A percentile compares a stretch with the other conserved stretches of the same genome.
Evolutionary conservation across 2,888 invertebrate genomes (phyloP).

Genomic region (Pandemis heparana): DNA sequence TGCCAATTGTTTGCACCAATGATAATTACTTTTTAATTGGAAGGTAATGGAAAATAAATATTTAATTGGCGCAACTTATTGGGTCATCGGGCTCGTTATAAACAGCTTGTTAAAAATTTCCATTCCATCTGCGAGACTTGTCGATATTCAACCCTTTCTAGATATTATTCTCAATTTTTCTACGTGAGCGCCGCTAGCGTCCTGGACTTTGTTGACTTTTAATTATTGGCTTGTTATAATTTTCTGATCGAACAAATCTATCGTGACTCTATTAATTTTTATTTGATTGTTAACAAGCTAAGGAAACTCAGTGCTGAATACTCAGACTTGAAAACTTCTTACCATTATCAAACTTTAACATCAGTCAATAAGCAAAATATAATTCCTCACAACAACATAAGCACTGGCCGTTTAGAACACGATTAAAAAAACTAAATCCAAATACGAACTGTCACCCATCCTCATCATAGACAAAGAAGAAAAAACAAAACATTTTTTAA

Average conservation of each 20-base stretch:
- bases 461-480: conserved; percentile 59
- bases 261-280: conserved; percentile 33
- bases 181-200: conserved; percentile 58
- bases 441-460: conserved; percentile 51
- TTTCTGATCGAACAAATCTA: conserved; percentile 67
- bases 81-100: conserved; percentile 56
- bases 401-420: conserved; percentile 20
- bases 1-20: conserved; percentile 31
- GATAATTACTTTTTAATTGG: conserved; percentile 42
- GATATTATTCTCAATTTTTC: conserved; percentile 54
- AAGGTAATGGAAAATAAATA: conserved; percentile 59
- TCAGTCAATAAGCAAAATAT: neutral
- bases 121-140: conserved; percentile 78
- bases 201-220: conserved; percentile 63
- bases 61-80: conserved; percentile 73
- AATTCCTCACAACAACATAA: neutral
- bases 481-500: conserved; percentile 51
- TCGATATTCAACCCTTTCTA: conserved; percentile 68
- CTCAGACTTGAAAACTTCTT: neutral
- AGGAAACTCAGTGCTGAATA: neutral
- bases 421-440: conserved; percentile 43
- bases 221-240: conserved; percentile 75
- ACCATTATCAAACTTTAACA: neutral
- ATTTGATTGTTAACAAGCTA: conserved; percentile 13
- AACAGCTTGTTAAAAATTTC: conserved; percentile 82